Evolutionary conservation across 2,888 invertebrate species (phyloP).

Genomic region (Amphipoea lucens): DNA sequence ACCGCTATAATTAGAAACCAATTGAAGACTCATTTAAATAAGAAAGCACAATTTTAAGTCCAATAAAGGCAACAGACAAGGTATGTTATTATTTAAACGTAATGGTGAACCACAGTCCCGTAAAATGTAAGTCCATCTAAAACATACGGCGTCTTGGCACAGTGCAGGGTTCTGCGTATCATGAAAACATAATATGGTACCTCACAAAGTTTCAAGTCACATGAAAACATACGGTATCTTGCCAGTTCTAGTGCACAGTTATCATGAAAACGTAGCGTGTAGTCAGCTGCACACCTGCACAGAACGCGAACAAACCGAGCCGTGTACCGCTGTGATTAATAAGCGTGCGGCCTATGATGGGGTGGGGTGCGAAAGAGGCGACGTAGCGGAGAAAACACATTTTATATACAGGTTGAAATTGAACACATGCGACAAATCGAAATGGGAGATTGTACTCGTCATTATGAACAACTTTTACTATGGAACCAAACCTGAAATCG

Average conservation of each 20-base stretch:
- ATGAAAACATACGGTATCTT: constrained; percentile 4
- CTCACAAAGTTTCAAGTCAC: not conserved
- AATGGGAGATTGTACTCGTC: too few species aligned
- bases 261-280: constrained; percentile 27
- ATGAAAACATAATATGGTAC: not conserved
- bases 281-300: constrained; percentile 54
- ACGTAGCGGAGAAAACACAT: not conserved
- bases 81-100: not conserved
- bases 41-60: not conserved
- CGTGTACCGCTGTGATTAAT: constrained; percentile 64
- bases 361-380: not conserved
- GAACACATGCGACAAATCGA: too few species aligned
- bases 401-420: too few species aligned
- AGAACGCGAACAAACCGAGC: constrained; percentile 58
- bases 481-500: too few species aligned
- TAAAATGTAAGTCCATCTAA: not conserved
- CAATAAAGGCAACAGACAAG: not conserved
- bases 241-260: constrained; percentile 7
- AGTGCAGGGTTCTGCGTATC: not conserved
- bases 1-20: not conserved
- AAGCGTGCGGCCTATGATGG: constrained; percentile 56
- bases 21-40: not conserved
- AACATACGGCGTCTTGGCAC: not conserved
- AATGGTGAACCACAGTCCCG: not conserved
- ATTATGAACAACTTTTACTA: too few species aligned